Base-by-base conservation (phyloP, 2,113 vertebrate species). In the Erpornis zantholeuca region DNA sequence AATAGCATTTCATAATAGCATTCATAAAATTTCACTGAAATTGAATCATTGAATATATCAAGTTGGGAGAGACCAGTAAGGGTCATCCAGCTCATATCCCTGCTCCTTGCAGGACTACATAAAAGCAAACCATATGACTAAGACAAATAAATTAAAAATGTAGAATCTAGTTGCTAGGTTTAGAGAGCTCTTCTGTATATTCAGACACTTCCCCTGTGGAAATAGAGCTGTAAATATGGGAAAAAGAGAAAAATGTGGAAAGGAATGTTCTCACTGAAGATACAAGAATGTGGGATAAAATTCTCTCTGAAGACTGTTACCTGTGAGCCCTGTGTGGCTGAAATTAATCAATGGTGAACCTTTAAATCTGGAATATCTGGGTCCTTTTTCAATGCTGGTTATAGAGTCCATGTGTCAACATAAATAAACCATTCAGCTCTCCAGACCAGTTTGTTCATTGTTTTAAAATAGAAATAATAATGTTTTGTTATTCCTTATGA, bases 351-450 rank as follows among this genome's bases (percentile, higher is more conserved):
- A 4, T 38, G 50, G 21, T 4, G 54, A 83, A 47, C 40, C 14
- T 65, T 69, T 61, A 91, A 85, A 84, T n/a, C 4, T 11, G 35
- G 42, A 79, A 33, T 66, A 42, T 25, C 15, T 78, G 36, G 2
- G 5, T 40, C 27, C 1, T 53, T 72, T 70, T 61, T 25, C 3
- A 25, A 0, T 57, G 70, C 28, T 66, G 82, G 3, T 7, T 1
- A 7, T 36, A 22, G 50, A 29, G 44, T 64, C 23, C 35, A 1
- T 64, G 9, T 23, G 27, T 63, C 29, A 59, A 54, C 23, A 4
- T 33, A 50, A 78, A 20, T 20, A 45, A 90, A 42, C 13, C 15
- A 1, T 79, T 54, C 14, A 44, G 4, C 16, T 82, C 20, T 72
- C 16, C 31, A 23, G 4, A 36, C 11, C 31, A 21, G 8, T 52